Conservation (phyloP, 2,113 vertebrate species). For the Salminus brasiliensis region DNA sequence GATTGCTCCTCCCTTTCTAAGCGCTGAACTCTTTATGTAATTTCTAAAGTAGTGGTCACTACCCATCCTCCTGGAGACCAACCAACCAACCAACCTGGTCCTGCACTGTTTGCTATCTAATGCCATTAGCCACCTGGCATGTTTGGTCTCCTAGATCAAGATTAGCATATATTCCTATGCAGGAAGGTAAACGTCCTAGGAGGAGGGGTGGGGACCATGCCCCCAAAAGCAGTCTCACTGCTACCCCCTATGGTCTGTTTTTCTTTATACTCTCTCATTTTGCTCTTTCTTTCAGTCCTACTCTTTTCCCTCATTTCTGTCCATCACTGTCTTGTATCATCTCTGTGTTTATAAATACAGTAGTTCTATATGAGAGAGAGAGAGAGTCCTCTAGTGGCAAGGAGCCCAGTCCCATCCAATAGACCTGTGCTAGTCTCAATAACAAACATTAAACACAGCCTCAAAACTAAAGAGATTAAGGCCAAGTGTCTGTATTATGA, state of each 20-base stretch:
- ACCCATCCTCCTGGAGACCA: neutral
- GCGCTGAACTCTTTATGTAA: slow-evolving; percentile 31
- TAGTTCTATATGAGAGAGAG: too few relatives aligned
- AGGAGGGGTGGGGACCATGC: neutral
- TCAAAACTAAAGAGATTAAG: too few relatives aligned
- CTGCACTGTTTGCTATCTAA: too few relatives aligned
- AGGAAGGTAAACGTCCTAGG: neutral
- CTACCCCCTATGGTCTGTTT: neutral
- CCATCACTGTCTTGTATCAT: neutral
- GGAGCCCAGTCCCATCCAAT: too few relatives aligned
- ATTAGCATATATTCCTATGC: neutral
- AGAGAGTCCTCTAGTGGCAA: too few relatives aligned
- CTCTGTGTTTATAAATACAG: too few relatives aligned
- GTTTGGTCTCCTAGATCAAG: too few relatives aligned
- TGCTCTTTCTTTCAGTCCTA: neutral
- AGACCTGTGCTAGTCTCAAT: too few relatives aligned
- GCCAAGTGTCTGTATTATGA: too few relatives aligned
- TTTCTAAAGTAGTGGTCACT: slow-evolving; percentile 15
- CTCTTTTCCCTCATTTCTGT: neutral
- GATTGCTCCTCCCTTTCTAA: slow-evolving; percentile 40
- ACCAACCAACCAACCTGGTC: too few relatives aligned
- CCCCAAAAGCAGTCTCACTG: neutral
- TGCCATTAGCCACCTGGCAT: too few relatives aligned
- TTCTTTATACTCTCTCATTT: neutral
- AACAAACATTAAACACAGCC: too few relatives aligned